Conservation (phyloP, 1,140 invertebrate species). For the Lanistes nyassanus region DNA sequence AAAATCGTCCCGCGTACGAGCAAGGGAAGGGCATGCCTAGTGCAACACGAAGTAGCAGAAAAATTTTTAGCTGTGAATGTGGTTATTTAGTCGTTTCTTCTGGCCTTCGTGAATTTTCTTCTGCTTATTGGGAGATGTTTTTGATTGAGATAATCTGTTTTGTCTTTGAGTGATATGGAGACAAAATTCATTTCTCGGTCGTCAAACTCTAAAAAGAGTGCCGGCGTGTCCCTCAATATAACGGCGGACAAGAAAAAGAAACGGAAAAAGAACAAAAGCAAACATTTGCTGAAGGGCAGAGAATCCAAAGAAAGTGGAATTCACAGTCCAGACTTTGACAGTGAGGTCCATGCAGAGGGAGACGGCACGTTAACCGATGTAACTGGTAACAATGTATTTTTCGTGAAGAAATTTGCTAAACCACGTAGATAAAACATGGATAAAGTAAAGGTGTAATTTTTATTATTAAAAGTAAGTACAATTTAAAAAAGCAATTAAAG, state of each 20-base stretch:
- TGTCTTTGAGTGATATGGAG: constrained; percentile 15
- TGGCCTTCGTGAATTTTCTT: too few species aligned
- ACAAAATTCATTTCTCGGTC: constrained; percentile 10
- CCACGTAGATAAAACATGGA: too few species aligned
- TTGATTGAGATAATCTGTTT: too few species aligned
- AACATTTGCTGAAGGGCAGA: constrained; percentile 26
- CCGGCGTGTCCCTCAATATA: constrained; percentile 9
- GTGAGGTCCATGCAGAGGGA: constrained; percentile 4
- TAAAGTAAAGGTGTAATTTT: too few species aligned
- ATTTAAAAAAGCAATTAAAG: too few species aligned
- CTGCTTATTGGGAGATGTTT: too few species aligned
- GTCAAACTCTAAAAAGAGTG: constrained; percentile 28
- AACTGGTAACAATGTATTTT: constrained; percentile 1
- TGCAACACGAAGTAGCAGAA: too few species aligned
- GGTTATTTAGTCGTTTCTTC: too few species aligned
- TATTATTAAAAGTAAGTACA: too few species aligned
- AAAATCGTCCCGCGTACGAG: neutral
- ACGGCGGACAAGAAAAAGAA: constrained; percentile 26
- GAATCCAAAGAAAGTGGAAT: constrained; percentile 23
- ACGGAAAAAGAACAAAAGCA: constrained; percentile 43
- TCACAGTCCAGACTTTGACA: constrained; percentile 21
- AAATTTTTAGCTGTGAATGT: too few species aligned
- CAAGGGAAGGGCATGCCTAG: too few species aligned
- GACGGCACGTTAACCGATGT: constrained; percentile 5
- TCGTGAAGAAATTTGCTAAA: too few species aligned